These are phyloP conservation scores for Leptobrachium leishanense DNA, from an alignment of 2,113 vertebrate genomes.

Conservation along the genomic window DNA sequence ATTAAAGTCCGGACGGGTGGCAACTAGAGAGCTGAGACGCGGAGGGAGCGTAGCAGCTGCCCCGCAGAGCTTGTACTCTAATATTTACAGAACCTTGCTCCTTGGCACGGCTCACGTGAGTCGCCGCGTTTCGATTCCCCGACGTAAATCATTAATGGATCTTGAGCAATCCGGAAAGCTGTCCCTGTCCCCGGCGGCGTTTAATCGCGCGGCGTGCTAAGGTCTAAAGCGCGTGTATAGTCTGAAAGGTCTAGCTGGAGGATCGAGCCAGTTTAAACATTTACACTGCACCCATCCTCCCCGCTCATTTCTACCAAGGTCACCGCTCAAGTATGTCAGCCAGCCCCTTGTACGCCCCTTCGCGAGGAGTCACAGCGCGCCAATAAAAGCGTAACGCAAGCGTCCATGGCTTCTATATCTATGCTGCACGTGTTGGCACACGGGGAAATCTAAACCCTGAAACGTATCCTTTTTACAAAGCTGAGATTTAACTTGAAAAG, in stretches of 20 bases:
- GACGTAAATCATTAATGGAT: conserved; percentile 19
- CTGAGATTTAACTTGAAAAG: no score
- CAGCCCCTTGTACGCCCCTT: background rate
- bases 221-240: no score
- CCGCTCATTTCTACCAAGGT: conserved; percentile 6
- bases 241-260: conserved; percentile 1
- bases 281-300: conserved; percentile 12
- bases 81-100: background rate
- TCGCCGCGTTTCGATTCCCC: background rate
- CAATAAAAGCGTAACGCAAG: no score
- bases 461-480: no score
- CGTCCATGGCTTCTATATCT: no score
- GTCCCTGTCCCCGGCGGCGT: background rate
- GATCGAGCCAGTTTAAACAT: conserved; percentile 20
- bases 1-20: background rate
- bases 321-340: background rate
- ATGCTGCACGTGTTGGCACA: no score
- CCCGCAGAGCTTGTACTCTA: background rate
- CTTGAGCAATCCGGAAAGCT: background rate
- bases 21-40: background rate
- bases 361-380: no score
- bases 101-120: background rate
- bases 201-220: background rate
- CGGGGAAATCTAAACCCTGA: no score
- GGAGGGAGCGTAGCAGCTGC: background rate